phyloP scores from a whole-genome alignment of 2,113 vertebrate species.

The Monopterus albus region DNA sequence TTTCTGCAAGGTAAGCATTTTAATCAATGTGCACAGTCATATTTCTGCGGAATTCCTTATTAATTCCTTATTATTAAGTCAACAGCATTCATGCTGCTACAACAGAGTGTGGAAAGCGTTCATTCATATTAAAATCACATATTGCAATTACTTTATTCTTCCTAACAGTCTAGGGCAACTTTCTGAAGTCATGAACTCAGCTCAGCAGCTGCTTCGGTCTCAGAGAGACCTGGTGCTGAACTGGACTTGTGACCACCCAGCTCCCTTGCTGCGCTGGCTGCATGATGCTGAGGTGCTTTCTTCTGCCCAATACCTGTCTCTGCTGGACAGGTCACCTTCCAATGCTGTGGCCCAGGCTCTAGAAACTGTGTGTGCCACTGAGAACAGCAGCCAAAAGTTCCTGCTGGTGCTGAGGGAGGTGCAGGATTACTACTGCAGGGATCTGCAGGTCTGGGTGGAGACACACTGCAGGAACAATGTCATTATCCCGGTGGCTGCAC shows the following conservation, averaged over 20 bases:
- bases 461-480: slow-evolving; percentile 33
- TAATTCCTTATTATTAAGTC: too few relatives aligned
- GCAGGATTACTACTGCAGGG: slow-evolving; percentile 72
- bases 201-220: slow-evolving; percentile 59
- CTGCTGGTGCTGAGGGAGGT: slow-evolving; percentile 71
- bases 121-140: neutral
- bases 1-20: slow-evolving; percentile 10
- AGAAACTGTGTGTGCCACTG: slow-evolving; percentile 57
- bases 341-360: slow-evolving; percentile 71
- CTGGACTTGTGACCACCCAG: slow-evolving; percentile 71
- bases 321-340: slow-evolving; percentile 69
- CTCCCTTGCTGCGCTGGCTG: slow-evolving; percentile 73
- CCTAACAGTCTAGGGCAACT: neutral
- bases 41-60: neutral
- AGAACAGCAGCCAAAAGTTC: slow-evolving; percentile 61
- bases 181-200: slow-evolving; percentile 45
- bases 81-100: too few relatives aligned
- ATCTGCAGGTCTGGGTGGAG: slow-evolving; percentile 74
- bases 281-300: slow-evolving; percentile 60
- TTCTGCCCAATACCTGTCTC: slow-evolving; percentile 53
- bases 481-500: neutral
- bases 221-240: slow-evolving; percentile 61
- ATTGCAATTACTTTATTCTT: neutral
- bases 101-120: neutral
- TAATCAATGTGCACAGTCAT: neutral